These are phyloP conservation scores for Lutjanus erythropterus DNA, from an alignment of 2,113 vertebrate species.

Conservation along the genomic window DNA sequence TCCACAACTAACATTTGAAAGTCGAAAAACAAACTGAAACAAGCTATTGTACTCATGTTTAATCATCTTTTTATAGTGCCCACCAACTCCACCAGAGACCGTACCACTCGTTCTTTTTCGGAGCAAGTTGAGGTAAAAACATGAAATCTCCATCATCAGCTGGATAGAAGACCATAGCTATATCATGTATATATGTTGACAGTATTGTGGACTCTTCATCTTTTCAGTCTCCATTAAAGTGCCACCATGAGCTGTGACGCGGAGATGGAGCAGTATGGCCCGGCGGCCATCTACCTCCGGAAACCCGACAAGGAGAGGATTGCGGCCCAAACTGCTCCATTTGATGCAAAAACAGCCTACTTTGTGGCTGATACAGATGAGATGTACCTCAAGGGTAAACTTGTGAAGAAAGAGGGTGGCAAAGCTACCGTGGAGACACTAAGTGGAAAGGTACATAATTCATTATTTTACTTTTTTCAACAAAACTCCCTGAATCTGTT, in stretches of 20 bases:
- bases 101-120: neutral
- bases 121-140: slow-evolving; percentile 31
- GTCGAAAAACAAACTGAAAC: neutral
- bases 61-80: slow-evolving; percentile 18
- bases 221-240: neutral
- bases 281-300: neutral
- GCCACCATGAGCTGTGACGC: slow-evolving; percentile 9
- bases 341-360: neutral
- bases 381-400: slow-evolving; percentile 8
- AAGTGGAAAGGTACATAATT: neutral
- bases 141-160: too few relatives aligned
- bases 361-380: neutral
- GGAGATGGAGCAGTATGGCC: neutral
- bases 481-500: neutral
- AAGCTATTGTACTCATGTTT: neutral
- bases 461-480: neutral
- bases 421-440: neutral
- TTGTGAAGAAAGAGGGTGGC: too few relatives aligned
- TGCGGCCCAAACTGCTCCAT: slow-evolving; percentile 1
- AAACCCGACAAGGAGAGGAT: slow-evolving; percentile 11
- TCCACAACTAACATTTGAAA: neutral
- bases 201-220: neutral
- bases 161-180: neutral
- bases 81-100: neutral
- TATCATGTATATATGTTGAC: neutral